Evolutionary conservation across 2,113 vertebrate species (phyloP), one percentile per base, ranked within the genome.

Genomic region (Corythoichthys haematopterus): DNA sequence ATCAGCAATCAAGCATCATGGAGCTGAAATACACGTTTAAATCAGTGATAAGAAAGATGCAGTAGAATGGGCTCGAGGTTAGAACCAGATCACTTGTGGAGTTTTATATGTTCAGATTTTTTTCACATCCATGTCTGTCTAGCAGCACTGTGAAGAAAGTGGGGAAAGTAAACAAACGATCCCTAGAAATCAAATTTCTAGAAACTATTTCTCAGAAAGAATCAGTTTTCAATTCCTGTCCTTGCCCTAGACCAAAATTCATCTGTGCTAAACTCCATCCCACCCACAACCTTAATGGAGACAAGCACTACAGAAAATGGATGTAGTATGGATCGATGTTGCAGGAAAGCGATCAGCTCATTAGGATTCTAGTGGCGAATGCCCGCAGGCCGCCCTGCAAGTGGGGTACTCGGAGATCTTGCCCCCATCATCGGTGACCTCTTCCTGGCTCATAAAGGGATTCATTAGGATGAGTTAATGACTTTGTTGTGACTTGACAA

Each of bases 391-490:
- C 63, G 72, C 51, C 73, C 45, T 66, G 57, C 12, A 1, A 66
- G 33, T 67, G 43, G 48, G 20, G 62, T 40, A 4, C 53, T 68
- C 3, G 37, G 55, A 56, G 51, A 64, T 69, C 40, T 64, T 13
- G 3, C 46, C 67, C 16, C 59, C 59, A 56, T 43, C 43, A 72
- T 70, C 58, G 48, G 53, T 80, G 69, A 83, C 72, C 77, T 73
- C 59, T 66, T 70, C 38, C 36, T 65, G 64, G 13, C 37, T 65
- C 69, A 20, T 77, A 75, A 78, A 75, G 68, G 60, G 69, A 79
- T 79, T 85, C 76, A 87, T 84, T 72, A 80, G 67, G 40, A 71
- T 35, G 68, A 72, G 66, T 79, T 84, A 79, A 85, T 81, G 58
- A 78, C 71, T 77, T 67, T 81, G 74, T 74, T 74, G 75, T 72